Percentiles rank a stretch among this genome's conserved stretches.
Evolutionary conservation across 2,888 invertebrate species (phyloP).

Genomic region (Asteroscopus sphinx): DNA sequence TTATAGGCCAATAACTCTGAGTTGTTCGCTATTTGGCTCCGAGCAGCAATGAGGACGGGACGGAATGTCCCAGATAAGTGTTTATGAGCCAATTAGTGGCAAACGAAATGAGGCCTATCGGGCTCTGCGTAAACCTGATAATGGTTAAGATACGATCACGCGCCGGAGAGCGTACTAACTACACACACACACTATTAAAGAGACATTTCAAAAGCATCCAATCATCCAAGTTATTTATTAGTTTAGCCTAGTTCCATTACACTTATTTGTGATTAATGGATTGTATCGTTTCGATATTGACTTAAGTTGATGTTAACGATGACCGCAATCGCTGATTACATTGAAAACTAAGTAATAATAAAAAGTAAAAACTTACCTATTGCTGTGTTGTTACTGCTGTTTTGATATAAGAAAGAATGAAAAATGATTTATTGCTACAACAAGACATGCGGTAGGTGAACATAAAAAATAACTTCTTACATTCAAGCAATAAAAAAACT

Average conservation of each 20-base stretch:
- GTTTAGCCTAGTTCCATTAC: constrained; percentile 51
- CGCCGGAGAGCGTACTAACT: constrained; percentile 55
- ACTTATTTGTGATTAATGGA: constrained; percentile 53
- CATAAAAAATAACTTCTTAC: too few relatives aligned
- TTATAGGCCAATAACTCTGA: constrained; percentile 70
- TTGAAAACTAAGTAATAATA: constrained; percentile 18
- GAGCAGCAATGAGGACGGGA: constrained; percentile 70
- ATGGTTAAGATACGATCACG: constrained; percentile 70
- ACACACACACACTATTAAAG: constrained; percentile 42
- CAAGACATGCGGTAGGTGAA: too few relatives aligned
- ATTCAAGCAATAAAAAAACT: too few relatives aligned
- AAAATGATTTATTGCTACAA: too few relatives aligned
- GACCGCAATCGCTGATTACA: constrained; percentile 29
- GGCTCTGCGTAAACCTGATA: constrained; percentile 74
- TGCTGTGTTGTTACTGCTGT: too few relatives aligned
- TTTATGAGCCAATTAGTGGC: constrained; percentile 82
- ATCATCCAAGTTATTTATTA: constrained; percentile 50
- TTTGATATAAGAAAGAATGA: too few relatives aligned
- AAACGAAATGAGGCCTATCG: constrained; percentile 77
- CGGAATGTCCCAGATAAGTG: constrained; percentile 81
- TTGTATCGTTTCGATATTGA: constrained; percentile 35
- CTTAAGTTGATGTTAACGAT: constrained; percentile 34
- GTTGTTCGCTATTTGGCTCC: constrained; percentile 74
- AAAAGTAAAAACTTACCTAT: constrained; percentile 20
- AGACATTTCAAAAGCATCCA: constrained; percentile 47